A percentile compares a stretch with the other conserved stretches of the same genome.
Conservation (phyloP, 23 tunicate genomes). For the Halocynthia aurantium region DNA sequence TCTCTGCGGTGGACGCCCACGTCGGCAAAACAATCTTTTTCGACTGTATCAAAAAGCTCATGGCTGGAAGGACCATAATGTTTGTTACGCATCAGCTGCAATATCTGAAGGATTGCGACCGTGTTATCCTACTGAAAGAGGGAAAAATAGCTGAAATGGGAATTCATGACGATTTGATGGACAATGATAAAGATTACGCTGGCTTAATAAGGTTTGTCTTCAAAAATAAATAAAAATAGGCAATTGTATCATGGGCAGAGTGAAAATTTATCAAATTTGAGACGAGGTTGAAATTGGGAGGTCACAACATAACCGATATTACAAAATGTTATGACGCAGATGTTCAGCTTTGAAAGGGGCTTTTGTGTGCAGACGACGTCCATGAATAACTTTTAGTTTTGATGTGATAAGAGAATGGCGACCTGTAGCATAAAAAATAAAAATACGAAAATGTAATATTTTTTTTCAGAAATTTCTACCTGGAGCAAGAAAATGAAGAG, state of each 20-base stretch:
- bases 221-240: too few species aligned
- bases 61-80: conserved; percentile 60
- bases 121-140: conserved; percentile 62
- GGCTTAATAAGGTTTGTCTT: conserved; percentile 40
- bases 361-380: too few species aligned
- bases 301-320: too few species aligned
- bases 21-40: conserved; percentile 95
- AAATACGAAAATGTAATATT: neutral
- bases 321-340: too few species aligned
- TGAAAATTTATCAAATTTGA: too few species aligned
- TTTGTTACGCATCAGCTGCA: conserved; percentile 96
- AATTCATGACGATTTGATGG: conserved; percentile 72
- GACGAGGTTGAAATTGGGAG: too few species aligned
- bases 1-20: conserved; percentile 99
- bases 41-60: conserved; percentile 76
- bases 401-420: too few species aligned
- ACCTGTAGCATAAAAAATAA: neutral
- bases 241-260: too few species aligned
- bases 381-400: too few species aligned
- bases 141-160: conserved; percentile 83
- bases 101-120: conserved; percentile 93
- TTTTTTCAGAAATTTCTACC: conserved; percentile 57
- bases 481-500: conserved; percentile 73
- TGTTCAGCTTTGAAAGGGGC: too few species aligned
- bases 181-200: conserved; percentile 40